Evolutionary conservation across 2,888 invertebrate genomes (phyloP).

Genomic region (Eristalis pertinax): DNA sequence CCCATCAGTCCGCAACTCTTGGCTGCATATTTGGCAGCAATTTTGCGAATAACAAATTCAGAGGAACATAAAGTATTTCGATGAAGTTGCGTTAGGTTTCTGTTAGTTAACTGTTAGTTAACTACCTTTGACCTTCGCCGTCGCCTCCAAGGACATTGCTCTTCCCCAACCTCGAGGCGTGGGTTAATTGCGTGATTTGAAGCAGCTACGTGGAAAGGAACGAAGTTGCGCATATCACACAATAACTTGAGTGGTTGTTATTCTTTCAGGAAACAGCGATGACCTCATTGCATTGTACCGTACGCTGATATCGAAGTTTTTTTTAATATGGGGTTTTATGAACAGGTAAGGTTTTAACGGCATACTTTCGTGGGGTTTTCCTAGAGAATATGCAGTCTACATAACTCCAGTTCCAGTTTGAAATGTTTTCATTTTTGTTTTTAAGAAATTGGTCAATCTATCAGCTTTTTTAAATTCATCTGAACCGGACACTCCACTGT

Average conservation of each 20-base stretch:
- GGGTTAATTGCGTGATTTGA: slow-evolving; percentile 55
- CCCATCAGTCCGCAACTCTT: background rate
- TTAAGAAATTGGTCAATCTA: no score
- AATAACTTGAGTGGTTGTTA: slow-evolving; percentile 8
- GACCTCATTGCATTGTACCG: slow-evolving; percentile 42
- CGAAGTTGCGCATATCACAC: background rate
- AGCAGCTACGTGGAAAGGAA: slow-evolving; percentile 7
- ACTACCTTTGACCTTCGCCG: slow-evolving; percentile 28
- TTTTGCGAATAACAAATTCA: background rate
- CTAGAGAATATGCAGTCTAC: background rate
- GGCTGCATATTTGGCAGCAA: background rate
- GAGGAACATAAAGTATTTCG: background rate
- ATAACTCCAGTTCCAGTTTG: no score
- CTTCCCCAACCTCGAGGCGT: slow-evolving; percentile 1
- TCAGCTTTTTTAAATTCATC: no score
- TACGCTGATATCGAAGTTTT: background rate
- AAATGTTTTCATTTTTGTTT: no score
- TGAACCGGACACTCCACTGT: no score
- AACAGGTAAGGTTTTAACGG: background rate
- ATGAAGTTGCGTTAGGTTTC: background rate
- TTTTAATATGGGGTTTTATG: no score
- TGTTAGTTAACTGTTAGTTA: background rate
- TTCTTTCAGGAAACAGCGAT: slow-evolving; percentile 35
- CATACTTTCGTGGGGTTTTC: background rate
- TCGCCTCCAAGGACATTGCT: slow-evolving; percentile 15